Base-by-base conservation (phyloP, 1,140 invertebrate genomes). In the Araneus ventricosus region DNA sequence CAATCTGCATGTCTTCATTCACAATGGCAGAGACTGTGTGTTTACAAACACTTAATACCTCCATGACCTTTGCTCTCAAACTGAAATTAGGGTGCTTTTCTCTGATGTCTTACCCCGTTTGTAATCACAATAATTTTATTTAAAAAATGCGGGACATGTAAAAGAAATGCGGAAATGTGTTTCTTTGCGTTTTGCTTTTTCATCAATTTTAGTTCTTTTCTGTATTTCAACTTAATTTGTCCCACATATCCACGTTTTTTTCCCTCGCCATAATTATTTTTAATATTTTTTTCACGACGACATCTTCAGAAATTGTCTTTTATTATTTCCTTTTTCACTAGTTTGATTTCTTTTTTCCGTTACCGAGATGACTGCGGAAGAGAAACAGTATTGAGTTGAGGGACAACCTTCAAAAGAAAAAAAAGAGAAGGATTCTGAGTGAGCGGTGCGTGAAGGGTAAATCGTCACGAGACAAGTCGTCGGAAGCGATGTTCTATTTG, bases 401-500 rank as follows among this genome's bases (percentile, higher is more conserved):
- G 4, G 27, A 39, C 39, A 39, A 17, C 39, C 27, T 14, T 27
- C n/a, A 27, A 84, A 84, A 84, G 80, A 14, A 52, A 1, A 52
- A 52, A 52, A 52, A 84, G 52, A 84, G 39, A 84, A 3, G 27
- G 41, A 84, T 3, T 14, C 79, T 24, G 80, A 84, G 80, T 24
- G 27, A 75, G 67, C 10, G 80, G 80, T 82, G 85, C 85, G 85
- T 87, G 85, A 87, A 84, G 80, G 80, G 67, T 75, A 52, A 57
- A 30, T 61, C 52, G 41, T 61, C 84, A 86, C 84, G 84, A 86
- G 57, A 61, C 41, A n/a, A n/a, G 30, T 17, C 41, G 61, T 89
- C 70, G 67, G 88, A 89, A 89, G 41, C 8, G 88, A 90, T 90
- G 88, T 67, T 90, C 88, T 37, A 90, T n/a, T 90, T 90, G 88